Evolutionary conservation across 2,888 invertebrate genomes (phyloP).

Genomic region (Metopia argyrocephala): DNA sequence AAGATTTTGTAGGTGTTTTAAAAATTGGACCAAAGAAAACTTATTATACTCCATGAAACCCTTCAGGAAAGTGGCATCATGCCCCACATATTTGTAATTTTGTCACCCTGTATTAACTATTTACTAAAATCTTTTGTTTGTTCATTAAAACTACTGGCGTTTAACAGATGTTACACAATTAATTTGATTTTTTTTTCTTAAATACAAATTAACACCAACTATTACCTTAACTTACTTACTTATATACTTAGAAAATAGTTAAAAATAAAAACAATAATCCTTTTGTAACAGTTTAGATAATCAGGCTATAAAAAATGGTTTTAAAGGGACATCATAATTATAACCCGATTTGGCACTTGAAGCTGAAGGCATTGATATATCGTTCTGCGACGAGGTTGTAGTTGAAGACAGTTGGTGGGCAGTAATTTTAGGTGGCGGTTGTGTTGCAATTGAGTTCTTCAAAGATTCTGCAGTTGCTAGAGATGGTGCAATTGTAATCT

Average conservation of each 20-base stretch:
- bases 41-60: no score
- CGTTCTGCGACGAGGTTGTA: not conserved
- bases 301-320: constrained; percentile 33
- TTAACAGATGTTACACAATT: not conserved
- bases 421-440: not conserved
- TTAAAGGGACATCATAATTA: constrained; percentile 13
- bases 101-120: no score
- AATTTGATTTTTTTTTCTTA: not conserved
- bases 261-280: not conserved
- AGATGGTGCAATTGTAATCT: constrained; percentile 7
- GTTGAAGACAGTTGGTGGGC: not conserved
- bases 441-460: not conserved
- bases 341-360: not conserved
- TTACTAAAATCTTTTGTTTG: no score
- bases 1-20: no score
- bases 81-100: no score
- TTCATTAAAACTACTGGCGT: no score
- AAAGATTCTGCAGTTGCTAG: constrained; percentile 16
- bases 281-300: not conserved
- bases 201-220: constrained; percentile 5
- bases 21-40: no score
- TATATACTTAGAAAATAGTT: not conserved
- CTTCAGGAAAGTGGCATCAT: no score
- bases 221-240: no score
- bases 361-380: not conserved